Percentiles rank a stretch among this genome's conserved stretches.
Evolutionary conservation across 1,140 invertebrate genomes (phyloP).

Genomic region (Teleogryllus occipitalis): DNA sequence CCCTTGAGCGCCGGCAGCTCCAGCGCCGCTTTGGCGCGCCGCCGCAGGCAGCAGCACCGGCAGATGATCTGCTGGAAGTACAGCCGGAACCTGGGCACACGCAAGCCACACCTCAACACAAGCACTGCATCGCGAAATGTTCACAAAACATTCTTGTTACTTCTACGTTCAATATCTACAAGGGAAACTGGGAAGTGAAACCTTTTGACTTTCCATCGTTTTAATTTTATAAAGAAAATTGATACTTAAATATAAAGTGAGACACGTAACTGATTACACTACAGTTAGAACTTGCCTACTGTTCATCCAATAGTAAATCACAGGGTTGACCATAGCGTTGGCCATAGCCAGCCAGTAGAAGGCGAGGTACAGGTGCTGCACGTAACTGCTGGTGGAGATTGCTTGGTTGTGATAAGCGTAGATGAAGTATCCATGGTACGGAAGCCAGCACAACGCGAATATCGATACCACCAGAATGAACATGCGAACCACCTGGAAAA

Average conservation of each 20-base stretch:
- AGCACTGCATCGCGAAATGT: neutral
- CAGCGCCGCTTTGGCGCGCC: neutral
- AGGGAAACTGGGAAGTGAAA: neutral
- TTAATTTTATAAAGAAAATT: no score
- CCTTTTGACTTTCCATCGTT: neutral
- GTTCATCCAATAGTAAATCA: slow-evolving; percentile 92
- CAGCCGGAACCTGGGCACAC: slow-evolving; percentile 39
- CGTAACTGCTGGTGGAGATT: slow-evolving; percentile 58
- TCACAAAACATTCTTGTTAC: neutral
- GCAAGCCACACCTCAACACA: neutral
- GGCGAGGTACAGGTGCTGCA: slow-evolving; percentile 70
- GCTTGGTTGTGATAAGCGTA: slow-evolving; percentile 69
- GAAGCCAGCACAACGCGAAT: slow-evolving; percentile 82
- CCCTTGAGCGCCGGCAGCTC: slow-evolving; percentile 8
- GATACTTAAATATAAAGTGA: no score
- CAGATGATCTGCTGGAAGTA: slow-evolving; percentile 46
- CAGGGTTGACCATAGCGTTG: slow-evolving; percentile 84
- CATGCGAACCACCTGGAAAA: slow-evolving; percentile 73
- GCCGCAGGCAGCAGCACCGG: slow-evolving; percentile 33
- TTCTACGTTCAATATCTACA: neutral
- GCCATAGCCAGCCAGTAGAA: slow-evolving; percentile 92
- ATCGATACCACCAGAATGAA: slow-evolving; percentile 73
- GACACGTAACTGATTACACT: no score
- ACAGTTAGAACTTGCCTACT: slow-evolving; percentile 45
- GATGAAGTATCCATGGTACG: slow-evolving; percentile 81